Evolutionary conservation across 2,113 vertebrate genomes (phyloP), one percentile per base, ranked within the genome.

Genomic region (Salvelinus sp.): DNA sequence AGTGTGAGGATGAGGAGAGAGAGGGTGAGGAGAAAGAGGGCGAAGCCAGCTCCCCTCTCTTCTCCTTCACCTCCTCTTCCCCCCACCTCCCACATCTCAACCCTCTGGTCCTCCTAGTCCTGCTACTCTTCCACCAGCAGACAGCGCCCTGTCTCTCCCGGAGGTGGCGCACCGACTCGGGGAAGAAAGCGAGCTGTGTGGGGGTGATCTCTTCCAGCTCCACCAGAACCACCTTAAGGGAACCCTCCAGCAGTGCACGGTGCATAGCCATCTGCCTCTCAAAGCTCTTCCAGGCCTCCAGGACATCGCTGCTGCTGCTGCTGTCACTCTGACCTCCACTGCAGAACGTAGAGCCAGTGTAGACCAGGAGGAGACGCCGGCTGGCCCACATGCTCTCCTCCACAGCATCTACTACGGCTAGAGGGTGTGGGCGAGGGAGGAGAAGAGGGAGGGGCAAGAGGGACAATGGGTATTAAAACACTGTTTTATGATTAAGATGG

Each of bases 171-270:
- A 98, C 87, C 0, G 96, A 95, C 86, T 95, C 92, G 0, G 96
- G 95, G 88, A 97, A 91, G 64, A 82, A 77, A 3, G 86, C 81
- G 71, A 90, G 78, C 73, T 92, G 90, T n/a, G 76, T 85, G 0
- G 44, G 90, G 86, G 76, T 94, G 14, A 94, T 77, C 83, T 92
- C 86, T 72, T 91, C 94, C 87, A 98, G 58, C 82, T 98, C 96
- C 63, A 98, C 94, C 72, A 97, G 91, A 44, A 97, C 91, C 71
- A 96, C 93, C 85, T 93, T 90, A 22, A 95, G 88, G 1, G 92
- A 90, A 3, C 93, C 86, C 77, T 93, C 93, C 82, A 97, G 79
- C 58, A 97, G 93, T 1, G 92, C 93, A 0, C 82, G 91, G 85
- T 96, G 93, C 89, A 96, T 67, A 0, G 93, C 92, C 1, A 92